These are phyloP conservation scores for Tychaedon coryphoeus DNA, from an alignment of 2,113 vertebrate genomes.

Conservation along the genomic window DNA sequence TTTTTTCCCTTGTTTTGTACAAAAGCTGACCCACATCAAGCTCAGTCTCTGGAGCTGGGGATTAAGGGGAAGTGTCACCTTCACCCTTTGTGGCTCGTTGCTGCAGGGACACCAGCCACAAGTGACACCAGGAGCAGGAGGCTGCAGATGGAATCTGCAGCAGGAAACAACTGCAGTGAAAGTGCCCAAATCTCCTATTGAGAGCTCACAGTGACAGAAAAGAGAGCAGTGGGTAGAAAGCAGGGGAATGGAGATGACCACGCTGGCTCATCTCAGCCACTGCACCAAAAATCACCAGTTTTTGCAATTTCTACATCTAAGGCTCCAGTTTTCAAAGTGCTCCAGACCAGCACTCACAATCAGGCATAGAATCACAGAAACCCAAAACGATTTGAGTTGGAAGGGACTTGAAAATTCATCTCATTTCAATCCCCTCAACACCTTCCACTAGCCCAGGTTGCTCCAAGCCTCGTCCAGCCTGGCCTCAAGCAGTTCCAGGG, in stretches of 20 bases:
- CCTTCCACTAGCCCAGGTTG: background rate
- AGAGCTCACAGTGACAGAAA: background rate
- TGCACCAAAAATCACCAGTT: rapidly evolving
- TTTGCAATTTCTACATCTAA: rapidly evolving
- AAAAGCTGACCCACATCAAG: background rate
- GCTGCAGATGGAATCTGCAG: background rate
- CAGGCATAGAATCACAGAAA: background rate
- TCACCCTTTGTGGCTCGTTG: background rate
- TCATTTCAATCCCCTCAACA: background rate
- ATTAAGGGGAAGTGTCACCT: background rate
- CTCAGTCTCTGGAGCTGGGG: background rate
- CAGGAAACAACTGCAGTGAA: background rate
- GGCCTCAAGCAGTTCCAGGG: background rate
- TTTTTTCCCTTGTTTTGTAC: background rate
- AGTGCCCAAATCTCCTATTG: background rate
- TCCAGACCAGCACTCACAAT: background rate
- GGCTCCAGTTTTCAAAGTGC: background rate
- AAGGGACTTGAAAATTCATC: background rate
- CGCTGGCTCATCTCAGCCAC: rapidly evolving
- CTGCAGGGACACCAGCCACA: background rate
- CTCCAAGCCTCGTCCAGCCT: background rate
- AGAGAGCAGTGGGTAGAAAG: background rate
- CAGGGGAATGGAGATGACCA: background rate
- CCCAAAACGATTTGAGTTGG: background rate
- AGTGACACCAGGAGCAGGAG: background rate